Conservation (phyloP, 2,797 vertebrate genomes). For the Coccyzus lansbergi region DNA sequence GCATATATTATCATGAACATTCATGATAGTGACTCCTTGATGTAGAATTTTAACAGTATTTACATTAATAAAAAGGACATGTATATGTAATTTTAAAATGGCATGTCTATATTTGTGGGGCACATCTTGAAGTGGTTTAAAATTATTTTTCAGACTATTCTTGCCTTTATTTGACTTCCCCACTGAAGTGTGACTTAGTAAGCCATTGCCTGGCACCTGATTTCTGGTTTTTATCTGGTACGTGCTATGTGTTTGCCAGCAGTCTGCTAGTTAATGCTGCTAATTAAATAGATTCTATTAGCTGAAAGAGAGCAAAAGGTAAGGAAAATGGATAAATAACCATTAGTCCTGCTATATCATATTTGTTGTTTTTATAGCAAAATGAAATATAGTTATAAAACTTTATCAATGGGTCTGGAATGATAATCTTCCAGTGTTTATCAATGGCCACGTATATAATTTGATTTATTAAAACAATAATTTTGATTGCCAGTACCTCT, state of each 20-base stretch:
- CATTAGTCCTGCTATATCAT: background rate
- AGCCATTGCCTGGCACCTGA: background rate
- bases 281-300: background rate
- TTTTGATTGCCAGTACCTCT: background rate
- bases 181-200: background rate
- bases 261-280: background rate
- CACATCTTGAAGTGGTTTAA: background rate
- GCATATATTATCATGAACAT: background rate
- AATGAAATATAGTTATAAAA: background rate
- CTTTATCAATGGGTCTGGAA: background rate
- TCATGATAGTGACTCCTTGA: background rate
- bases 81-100: background rate
- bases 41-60: constrained; percentile 5
- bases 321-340: background rate
- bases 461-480: background rate
- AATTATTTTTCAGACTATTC: background rate
- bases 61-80: background rate
- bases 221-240: background rate
- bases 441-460: background rate
- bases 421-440: background rate
- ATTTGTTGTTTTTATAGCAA: background rate
- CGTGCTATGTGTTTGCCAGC: background rate
- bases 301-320: background rate
- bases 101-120: background rate
- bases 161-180: background rate